Base-by-base conservation (phyloP, 2,888 invertebrate species). In the Papilio demoleus region DNA sequence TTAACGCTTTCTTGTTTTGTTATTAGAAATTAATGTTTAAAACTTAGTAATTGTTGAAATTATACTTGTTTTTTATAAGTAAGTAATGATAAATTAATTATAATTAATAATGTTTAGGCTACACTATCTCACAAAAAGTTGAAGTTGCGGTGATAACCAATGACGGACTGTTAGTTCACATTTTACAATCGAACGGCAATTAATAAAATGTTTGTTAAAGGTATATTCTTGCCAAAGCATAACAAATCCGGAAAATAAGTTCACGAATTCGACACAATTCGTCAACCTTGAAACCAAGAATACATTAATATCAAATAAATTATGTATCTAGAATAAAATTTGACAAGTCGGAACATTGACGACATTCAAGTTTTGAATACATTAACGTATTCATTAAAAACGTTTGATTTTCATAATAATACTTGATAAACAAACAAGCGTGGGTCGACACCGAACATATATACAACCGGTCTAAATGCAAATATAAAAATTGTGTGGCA, bases 401-500 rank as follows among this genome's bases (percentile, higher is more conserved):
- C 9, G 3, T 14, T 36, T 34, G 27, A 53, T 56, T 24, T 19
- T 42, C n/a, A 42, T 56, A 40, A 53, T 56, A 40, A 53, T 24
- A 40, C 38, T 42, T 31, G 19, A 50, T 67, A 67, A 61, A 61
- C 50, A 67, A 61, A 62, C 53, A 68, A 53, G 65, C 65, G 67
- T 67, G 60, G 53, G 50, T 47, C 68, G 42, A 59, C 59, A 59
- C 38, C 50, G 17, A 66, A 58, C n/a, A 58, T 22, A 19, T 62
- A 53, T 11, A 67, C 59, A 72, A 72, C 70, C 73, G 70, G 73
- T 74, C 65, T 14, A 42, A 19, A 71, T 76, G 70, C 74, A 74
- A 74, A 62, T 62, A 59, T 31, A 50, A 71, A 60, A 70, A 72
- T 71, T 74, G 60, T 65, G 67, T 64, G 70, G 58, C 60, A 73